Conservation (phyloP, 2,113 vertebrate genomes). For the Pseudorhombus dupliciocellatus region DNA sequence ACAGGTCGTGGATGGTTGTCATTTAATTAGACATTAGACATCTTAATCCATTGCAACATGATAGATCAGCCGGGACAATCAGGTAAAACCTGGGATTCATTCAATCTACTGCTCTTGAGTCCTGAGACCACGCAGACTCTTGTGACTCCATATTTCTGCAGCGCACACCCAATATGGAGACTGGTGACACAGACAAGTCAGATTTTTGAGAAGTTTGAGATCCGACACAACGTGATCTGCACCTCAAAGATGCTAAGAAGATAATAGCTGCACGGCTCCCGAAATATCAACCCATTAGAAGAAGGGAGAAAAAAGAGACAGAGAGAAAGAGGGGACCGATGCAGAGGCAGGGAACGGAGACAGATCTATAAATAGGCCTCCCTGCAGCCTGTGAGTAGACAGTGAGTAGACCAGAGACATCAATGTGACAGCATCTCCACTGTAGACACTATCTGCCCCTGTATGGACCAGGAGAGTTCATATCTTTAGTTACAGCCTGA, state of each 20-base stretch:
- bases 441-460: constrained; percentile 43
- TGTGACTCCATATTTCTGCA: constrained; percentile 2
- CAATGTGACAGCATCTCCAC: constrained; percentile 71
- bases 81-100: constrained; percentile 5
- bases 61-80: not conserved
- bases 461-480: constrained; percentile 46
- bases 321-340: constrained; percentile 56
- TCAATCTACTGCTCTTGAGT: not conserved
- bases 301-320: constrained; percentile 39
- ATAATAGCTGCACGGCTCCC: constrained; percentile 54
- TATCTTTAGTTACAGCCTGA: constrained; percentile 30
- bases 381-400: constrained; percentile 77
- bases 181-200: not conserved
- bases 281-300: constrained; percentile 69
- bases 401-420: constrained; percentile 74
- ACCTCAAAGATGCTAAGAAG: constrained; percentile 55
- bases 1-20: too few relatives aligned
- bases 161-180: not conserved
- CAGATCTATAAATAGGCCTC: constrained; percentile 77
- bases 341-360: constrained; percentile 64
- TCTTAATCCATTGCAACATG: too few relatives aligned
- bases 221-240: constrained; percentile 31
- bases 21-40: too few relatives aligned
- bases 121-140: not conserved
- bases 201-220: constrained; percentile 41